Conservation (phyloP, 2,888 invertebrate genomes). For the Scaptomyza cyrtandrae region DNA sequence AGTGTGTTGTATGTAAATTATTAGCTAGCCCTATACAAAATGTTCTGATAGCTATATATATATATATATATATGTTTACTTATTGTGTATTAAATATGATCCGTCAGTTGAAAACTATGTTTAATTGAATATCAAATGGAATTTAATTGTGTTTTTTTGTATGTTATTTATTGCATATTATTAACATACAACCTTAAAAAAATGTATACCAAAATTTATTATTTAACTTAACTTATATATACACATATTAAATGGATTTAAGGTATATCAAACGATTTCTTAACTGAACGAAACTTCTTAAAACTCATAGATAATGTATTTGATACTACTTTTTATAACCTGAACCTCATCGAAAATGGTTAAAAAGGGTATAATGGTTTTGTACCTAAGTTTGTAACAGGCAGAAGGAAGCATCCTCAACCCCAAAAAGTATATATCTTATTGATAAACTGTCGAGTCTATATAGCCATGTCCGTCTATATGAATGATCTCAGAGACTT, state of each 20-base stretch:
- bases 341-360: no score
- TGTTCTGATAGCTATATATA: slow-evolving; percentile 15
- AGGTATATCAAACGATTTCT: no score
- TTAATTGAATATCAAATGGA: slow-evolving; percentile 28
- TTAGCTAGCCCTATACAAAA: slow-evolving; percentile 49
- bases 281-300: no score
- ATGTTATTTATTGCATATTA: slow-evolving; percentile 54
- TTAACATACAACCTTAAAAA: slow-evolving; percentile 39
- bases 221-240: slow-evolving; percentile 28
- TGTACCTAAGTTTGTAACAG: no score
- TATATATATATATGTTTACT: not conserved
- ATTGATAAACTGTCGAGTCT: no score
- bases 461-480: no score
- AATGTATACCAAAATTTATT: slow-evolving; percentile 47
- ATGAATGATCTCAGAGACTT: no score
- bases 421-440: no score
- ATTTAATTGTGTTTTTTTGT: slow-evolving; percentile 27
- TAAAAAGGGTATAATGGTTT: no score
- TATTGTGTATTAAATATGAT: slow-evolving; percentile 4
- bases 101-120: not conserved
- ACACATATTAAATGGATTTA: slow-evolving; percentile 10
- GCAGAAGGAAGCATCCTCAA: no score
- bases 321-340: no score
- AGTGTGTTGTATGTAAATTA: slow-evolving; percentile 56
- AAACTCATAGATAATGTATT: no score